Conservation (phyloP, 2,113 vertebrate genomes). For the Scomber colias region DNA sequence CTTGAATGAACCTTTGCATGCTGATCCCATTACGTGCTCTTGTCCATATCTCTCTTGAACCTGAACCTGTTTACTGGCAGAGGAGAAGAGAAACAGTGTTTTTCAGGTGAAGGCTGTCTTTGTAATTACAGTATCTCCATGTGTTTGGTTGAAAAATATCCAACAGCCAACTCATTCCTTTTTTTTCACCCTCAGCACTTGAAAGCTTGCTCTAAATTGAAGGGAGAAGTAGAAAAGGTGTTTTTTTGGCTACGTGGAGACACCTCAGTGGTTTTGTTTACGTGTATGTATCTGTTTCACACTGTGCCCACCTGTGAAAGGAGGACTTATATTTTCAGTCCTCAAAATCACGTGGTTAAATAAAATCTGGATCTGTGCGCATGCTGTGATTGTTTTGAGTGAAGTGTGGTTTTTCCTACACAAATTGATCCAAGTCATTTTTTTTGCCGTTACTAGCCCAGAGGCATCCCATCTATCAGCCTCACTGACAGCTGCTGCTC, state of each 20-base stretch:
- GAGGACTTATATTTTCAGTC: constrained; percentile 5
- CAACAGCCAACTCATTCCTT: too few relatives aligned
- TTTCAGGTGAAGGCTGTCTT: constrained; percentile 16
- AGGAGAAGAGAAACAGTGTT: neutral
- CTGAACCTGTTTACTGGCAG: constrained; percentile 21
- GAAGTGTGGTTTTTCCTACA: neutral
- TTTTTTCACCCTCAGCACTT: too few relatives aligned
- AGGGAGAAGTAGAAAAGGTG: neutral
- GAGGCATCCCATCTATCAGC: constrained; percentile 55
- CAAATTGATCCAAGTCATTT: constrained; percentile 20
- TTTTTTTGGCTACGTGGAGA: neutral
- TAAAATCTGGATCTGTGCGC: neutral
- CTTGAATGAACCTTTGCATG: neutral
- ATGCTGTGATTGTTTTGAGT: neutral
- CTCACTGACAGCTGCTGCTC: constrained; percentile 48
- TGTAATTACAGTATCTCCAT: constrained; percentile 15
- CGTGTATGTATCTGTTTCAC: neutral
- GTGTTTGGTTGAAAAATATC: too few relatives aligned
- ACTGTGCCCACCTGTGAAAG: constrained; percentile 1
- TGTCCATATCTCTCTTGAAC: constrained; percentile 6
- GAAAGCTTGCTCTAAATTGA: neutral
- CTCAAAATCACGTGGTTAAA: neutral
- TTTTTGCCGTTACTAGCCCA: constrained; percentile 36
- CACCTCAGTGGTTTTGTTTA: neutral
- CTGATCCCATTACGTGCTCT: neutral